Evolutionary conservation across 2,113 vertebrate genomes (phyloP).

Genomic region (Arizona elegans): DNA sequence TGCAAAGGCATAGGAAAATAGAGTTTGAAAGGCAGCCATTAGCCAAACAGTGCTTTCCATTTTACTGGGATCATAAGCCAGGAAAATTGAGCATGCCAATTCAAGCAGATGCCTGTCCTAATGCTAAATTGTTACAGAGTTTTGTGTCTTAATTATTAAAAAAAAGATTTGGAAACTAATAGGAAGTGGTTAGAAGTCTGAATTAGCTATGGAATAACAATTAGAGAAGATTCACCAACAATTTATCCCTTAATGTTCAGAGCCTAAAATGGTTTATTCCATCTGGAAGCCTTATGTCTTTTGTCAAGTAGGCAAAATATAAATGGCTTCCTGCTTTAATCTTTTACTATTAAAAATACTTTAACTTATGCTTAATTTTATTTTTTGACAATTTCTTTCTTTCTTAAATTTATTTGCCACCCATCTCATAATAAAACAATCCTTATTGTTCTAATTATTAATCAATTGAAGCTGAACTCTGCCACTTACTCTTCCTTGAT

Average conservation of each 20-base stretch:
- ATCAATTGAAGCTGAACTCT: not conserved
- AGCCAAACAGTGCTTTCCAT: not conserved
- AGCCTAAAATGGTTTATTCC: not conserved
- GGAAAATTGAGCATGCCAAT: not conserved
- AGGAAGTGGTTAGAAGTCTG: not conserved
- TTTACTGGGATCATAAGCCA: not conserved
- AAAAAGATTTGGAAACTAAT: not conserved
- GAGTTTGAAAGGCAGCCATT: not conserved
- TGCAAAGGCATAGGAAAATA: not conserved
- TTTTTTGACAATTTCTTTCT: not conserved
- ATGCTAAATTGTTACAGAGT: not conserved
- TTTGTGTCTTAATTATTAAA: not conserved
- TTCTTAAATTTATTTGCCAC: not conserved
- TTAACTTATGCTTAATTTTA: not conserved
- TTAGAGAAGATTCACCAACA: slow-evolving; percentile 3
- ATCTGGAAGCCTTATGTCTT: not conserved
- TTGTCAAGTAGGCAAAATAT: not conserved
- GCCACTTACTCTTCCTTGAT: not conserved
- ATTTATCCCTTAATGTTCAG: not conserved
- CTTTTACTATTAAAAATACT: not conserved
- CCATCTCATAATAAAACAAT: not conserved
- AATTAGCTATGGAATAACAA: not conserved
- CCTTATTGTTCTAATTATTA: not conserved
- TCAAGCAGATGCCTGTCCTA: not conserved
- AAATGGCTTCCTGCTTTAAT: not conserved